Base-by-base conservation (phyloP, 2,797 vertebrate species). In the Pangasius sanitwongsei region DNA sequence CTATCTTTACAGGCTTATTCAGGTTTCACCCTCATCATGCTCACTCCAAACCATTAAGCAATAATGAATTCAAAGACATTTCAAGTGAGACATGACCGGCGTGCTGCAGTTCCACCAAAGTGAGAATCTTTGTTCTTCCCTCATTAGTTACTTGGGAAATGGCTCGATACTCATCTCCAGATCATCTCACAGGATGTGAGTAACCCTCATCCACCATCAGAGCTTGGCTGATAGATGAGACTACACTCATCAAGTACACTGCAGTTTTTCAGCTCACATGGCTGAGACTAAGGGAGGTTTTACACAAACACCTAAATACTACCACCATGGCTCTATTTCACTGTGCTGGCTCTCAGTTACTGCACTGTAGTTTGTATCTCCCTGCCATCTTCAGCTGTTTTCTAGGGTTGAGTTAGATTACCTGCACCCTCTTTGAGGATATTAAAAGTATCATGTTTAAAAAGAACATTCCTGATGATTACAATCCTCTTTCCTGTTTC, bases 311-410 rank as follows among this genome's bases (percentile, higher is more conserved):
- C 90, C 91, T 89, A 94, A 93, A 95, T 50, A 91, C 93, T 92
- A 94, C 96, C 96, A 93, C 90, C 95, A 96, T 96, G 93, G 92
- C 92, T 95, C 93, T 87, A 11, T 93, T 94, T 94, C 94, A 95
- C 81, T 89, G 69, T 91, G 91, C 89, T 81, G 70, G 87, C 92
- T 89, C 90, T 80, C 87, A 90, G 90, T 90, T 90, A 78, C 89
- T 93, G 92, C 93, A 92, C 92, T 92, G 91, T 89, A 92, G 77
- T 75, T 72, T 61, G 44, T 89, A 93, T 94, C 94, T 93, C 77
- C 91, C 41, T 65, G 93, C 80, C 44, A 94, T 95, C 94, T 95
- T 83, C 92, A 93, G 94, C 94, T 90, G 87, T 91, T 92, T 89
- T 86, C 34, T 81, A 61, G 61, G 89, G 78, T 92, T 91, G 89